Percentiles rank a stretch among this genome's conserved stretches.
Conservation (phyloP, 2,888 invertebrate species). For the Archips xylosteana region DNA sequence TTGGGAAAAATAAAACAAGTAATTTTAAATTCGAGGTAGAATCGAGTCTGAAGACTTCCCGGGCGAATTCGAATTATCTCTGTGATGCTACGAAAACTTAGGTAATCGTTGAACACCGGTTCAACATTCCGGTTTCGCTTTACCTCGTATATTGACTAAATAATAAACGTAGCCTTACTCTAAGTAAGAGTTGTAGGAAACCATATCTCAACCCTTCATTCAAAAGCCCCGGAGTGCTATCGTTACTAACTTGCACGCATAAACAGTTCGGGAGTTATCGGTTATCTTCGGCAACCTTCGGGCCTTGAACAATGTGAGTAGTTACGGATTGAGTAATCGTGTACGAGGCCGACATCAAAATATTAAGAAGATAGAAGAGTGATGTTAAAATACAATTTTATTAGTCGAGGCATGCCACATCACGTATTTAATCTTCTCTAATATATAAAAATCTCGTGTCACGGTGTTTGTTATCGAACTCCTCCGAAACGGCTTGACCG, state of each 20-base stretch:
- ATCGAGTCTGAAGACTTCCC: background rate
- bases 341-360: too few species aligned
- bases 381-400: too few species aligned
- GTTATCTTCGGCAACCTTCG: conserved; percentile 15
- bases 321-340: background rate
- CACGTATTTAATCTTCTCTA: too few species aligned
- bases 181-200: background rate
- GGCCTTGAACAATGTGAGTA: background rate
- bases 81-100: too few species aligned
- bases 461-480: too few species aligned
- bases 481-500: too few species aligned
- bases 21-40: background rate
- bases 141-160: too few species aligned
- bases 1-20: background rate
- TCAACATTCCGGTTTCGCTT: too few species aligned
- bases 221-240: conserved; percentile 7
- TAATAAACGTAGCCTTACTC: background rate
- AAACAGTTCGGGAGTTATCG: conserved; percentile 8
- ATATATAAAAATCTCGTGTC: too few species aligned
- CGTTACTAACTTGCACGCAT: background rate
- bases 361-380: background rate
- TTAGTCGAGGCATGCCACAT: too few species aligned
- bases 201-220: conserved; percentile 9
- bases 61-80: background rate
- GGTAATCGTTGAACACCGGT: too few species aligned